Evolutionary conservation across 2,888 invertebrate genomes (phyloP), one percentile per base, ranked within the genome.

Genomic region (Xylota segnis): DNA sequence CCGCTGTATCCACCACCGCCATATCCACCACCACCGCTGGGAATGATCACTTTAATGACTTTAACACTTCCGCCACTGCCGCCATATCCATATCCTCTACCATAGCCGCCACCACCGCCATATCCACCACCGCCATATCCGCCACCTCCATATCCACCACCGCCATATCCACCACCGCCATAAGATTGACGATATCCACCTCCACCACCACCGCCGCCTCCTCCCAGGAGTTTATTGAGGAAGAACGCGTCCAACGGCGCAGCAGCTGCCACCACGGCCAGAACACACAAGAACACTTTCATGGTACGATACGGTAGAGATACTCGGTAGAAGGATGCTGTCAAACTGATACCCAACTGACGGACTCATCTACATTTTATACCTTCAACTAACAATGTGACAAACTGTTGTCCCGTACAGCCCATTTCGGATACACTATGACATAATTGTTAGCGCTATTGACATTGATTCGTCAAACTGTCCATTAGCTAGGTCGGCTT

Each of bases 231-330:
- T 34, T 87, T 87, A 37, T 72, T 68, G 7, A 87, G 71, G 47
- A 87, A 76, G 40, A 87, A 87, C 7, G 83, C 87, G 54, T 87
- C 58, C 45, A 84, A 83, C 7, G 88, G 86, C 18, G 63, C 37
- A 27, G 83, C 87, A 4, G 75, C 79, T 43, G 78, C 83, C 40
- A 88, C 47, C 40, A 83, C 29, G 16, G 77, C 87, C n/a, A 88
- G 50, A 58, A 83, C n/a, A 58, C 87, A 83, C 61, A 88, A 54
- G 34, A 83, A 87, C 40, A 71, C 63, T 68, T 81, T 88, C 87
- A 87, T 88, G 0, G 9, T 37, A 23, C 37, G 12, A 4, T 45
- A 37, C 72, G 63, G 14, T 45, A n/a, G 23, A 37, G 12, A 50
- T 68, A 37, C 40, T 66, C 81, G 54, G 16, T 43, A 61, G 81